Conservation (phyloP, 2,797 vertebrate genomes). For the Potorous gilbertii region DNA sequence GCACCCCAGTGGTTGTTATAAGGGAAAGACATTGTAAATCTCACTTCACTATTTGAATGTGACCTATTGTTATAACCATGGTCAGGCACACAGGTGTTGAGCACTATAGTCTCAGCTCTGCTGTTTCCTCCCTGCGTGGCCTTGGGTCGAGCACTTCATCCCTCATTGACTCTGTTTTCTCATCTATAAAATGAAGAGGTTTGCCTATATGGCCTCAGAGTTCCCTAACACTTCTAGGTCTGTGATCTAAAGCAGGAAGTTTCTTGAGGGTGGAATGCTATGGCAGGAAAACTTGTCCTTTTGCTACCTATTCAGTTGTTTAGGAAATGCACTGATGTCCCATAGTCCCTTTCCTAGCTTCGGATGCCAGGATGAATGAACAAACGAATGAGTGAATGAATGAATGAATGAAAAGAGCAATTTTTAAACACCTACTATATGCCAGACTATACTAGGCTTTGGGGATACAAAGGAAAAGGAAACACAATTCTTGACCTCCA, state of each 20-base stretch:
- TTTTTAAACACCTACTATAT: background rate
- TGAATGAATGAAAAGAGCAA: background rate
- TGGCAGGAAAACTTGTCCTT: background rate
- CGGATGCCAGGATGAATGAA: background rate
- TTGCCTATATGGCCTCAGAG: background rate
- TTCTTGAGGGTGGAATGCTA: background rate
- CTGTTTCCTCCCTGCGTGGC: background rate
- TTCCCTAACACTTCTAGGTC: background rate
- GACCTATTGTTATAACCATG: background rate
- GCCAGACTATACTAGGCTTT: background rate
- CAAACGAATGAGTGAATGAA: background rate
- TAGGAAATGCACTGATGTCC: background rate
- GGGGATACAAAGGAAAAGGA: background rate
- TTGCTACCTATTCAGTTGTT: background rate
- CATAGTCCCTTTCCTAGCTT: background rate
- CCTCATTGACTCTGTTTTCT: background rate
- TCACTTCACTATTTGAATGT: background rate
- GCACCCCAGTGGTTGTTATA: background rate
- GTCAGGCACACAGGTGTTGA: background rate
- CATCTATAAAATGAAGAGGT: background rate
- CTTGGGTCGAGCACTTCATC: background rate
- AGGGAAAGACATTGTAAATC: background rate
- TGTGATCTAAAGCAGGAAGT: background rate
- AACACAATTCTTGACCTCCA: constrained; percentile 9
- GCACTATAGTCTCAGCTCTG: background rate